These are phyloP conservation scores for Mesitornis unicolor DNA, from an alignment of 2,113 vertebrate species.

Conservation along the genomic window DNA sequence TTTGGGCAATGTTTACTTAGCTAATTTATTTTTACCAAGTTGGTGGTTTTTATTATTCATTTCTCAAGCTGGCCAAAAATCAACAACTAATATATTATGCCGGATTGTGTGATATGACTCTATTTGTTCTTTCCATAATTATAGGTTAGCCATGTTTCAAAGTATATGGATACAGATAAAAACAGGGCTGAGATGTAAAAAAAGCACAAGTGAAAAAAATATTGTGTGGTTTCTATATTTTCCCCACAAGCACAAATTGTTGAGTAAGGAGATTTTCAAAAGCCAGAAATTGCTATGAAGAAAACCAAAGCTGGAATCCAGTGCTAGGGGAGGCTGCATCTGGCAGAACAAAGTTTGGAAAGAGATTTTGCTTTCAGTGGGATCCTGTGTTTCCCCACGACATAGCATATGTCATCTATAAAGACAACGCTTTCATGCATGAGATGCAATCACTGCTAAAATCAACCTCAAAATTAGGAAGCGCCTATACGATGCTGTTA, in stretches of 20 bases:
- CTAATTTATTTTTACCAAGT: not conserved
- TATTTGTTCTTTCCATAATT: slow-evolving; percentile 55
- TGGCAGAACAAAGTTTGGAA: slow-evolving; percentile 56
- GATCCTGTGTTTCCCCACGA: slow-evolving; percentile 15
- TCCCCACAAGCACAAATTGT: slow-evolving; percentile 67
- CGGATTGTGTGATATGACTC: not conserved
- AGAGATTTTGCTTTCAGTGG: not conserved
- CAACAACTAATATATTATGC: not conserved
- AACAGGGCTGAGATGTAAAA: slow-evolving; percentile 52
- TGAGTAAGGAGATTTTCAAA: slow-evolving; percentile 76
- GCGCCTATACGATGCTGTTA: not conserved
- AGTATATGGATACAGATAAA: slow-evolving; percentile 60
- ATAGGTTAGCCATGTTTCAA: slow-evolving; percentile 34
- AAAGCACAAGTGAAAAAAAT: slow-evolving; percentile 40
- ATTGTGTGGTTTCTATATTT: slow-evolving; percentile 57
- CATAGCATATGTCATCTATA: not conserved
- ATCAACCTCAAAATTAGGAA: slow-evolving; percentile 28
- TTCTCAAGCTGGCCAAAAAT: not conserved
- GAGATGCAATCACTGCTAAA: not conserved
- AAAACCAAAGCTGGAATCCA: slow-evolving; percentile 53
- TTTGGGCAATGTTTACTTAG: not conserved
- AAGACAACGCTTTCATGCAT: not conserved
- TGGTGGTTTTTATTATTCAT: not conserved
- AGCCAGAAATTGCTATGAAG: slow-evolving; percentile 72
- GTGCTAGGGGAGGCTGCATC: not conserved